These are phyloP conservation scores for Chaitophorus viminalis DNA, from an alignment of 2,888 invertebrate species.

Conservation along the genomic window DNA sequence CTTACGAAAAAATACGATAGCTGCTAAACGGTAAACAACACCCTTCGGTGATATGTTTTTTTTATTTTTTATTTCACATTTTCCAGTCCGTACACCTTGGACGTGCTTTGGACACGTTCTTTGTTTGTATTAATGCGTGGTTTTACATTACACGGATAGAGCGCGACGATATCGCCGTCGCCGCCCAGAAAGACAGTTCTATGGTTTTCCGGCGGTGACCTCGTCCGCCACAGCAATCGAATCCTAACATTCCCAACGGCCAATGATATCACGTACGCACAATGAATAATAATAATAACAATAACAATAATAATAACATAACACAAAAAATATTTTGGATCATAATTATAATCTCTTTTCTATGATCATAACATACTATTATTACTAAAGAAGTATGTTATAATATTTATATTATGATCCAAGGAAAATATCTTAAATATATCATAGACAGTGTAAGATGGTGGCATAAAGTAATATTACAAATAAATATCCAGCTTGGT, in stretches of 20 bases:
- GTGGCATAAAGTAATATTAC: too few relatives aligned
- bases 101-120: slow-evolving; percentile 61
- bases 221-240: not conserved
- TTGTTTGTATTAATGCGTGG: slow-evolving; percentile 51
- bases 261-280: not conserved
- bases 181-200: not conserved
- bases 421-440: too few relatives aligned
- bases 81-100: slow-evolving; percentile 62
- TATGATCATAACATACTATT: too few relatives aligned
- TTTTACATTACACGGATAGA: slow-evolving; percentile 35
- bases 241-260: too few relatives aligned
- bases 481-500: too few relatives aligned
- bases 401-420: too few relatives aligned
- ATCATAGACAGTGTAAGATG: too few relatives aligned
- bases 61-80: slow-evolving; percentile 56
- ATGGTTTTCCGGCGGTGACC: not conserved
- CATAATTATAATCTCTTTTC: too few relatives aligned
- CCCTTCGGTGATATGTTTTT: slow-evolving; percentile 62
- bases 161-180: not conserved
- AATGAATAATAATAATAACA: not conserved
- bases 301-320: not conserved
- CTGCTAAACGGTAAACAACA: slow-evolving; percentile 62
- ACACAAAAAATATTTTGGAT: too few relatives aligned
- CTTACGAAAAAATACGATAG: slow-evolving; percentile 52
- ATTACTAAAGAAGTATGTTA: too few relatives aligned